Evolutionary conservation across 2,888 invertebrate genomes (phyloP).

Genomic region (Protula sp.): DNA sequence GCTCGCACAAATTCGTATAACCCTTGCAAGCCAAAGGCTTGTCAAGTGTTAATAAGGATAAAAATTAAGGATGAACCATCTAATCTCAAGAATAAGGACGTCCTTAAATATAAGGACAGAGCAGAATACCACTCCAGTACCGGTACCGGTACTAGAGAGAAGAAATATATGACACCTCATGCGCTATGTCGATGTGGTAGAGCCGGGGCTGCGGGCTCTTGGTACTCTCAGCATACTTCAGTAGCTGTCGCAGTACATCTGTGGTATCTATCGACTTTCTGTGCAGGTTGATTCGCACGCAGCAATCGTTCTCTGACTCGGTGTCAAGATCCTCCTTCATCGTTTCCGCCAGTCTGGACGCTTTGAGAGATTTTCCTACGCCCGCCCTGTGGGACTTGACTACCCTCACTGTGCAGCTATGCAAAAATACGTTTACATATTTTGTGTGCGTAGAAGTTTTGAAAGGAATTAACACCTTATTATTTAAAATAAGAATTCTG

Average conservation of each 20-base stretch:
- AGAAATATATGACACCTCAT: constrained; percentile 23
- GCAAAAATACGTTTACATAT: background rate
- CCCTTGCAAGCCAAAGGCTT: too few relatives aligned
- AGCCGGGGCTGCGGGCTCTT: constrained; percentile 21
- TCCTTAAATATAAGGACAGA: too few relatives aligned
- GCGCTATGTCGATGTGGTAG: constrained; percentile 34
- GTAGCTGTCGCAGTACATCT: constrained; percentile 8
- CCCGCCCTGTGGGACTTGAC: constrained; percentile 36
- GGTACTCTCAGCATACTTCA: constrained; percentile 1
- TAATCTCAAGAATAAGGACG: too few relatives aligned
- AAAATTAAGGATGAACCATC: too few relatives aligned
- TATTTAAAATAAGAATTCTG: too few relatives aligned
- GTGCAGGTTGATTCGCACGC: constrained; percentile 14
- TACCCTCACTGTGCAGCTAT: constrained; percentile 31
- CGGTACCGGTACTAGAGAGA: background rate
- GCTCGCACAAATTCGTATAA: too few relatives aligned
- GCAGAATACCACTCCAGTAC: too few relatives aligned
- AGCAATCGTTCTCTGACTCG: too few relatives aligned
- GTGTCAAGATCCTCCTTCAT: background rate
- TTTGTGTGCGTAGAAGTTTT: too few relatives aligned
- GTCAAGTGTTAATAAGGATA: too few relatives aligned
- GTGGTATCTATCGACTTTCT: constrained; percentile 1
- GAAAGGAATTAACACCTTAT: too few relatives aligned
- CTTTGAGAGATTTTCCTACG: constrained; percentile 35
- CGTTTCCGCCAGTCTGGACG: constrained; percentile 24